A percentile compares a stretch with the other conserved stretches of the same genome.
Evolutionary conservation across 1,140 invertebrate genomes (phyloP).

Genomic region (Drosophila grimshawi): DNA sequence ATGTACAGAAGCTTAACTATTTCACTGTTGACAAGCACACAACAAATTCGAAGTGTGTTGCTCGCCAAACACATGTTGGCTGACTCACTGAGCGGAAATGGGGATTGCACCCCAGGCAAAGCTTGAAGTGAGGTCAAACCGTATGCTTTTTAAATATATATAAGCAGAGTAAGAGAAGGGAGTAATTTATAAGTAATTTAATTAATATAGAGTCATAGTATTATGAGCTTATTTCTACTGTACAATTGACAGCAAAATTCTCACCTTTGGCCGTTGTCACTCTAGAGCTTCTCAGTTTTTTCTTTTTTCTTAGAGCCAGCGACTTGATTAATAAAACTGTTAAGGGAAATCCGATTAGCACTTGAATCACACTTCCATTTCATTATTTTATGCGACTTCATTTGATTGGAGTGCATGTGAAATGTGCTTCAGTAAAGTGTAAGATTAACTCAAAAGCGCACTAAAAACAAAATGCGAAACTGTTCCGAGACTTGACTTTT

Average conservation of each 20-base stretch:
- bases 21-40: background rate
- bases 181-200: background rate
- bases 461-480: slow-evolving; percentile 26
- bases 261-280: background rate
- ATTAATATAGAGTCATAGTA: slow-evolving; percentile 27
- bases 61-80: slow-evolving; percentile 1
- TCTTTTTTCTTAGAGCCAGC: background rate
- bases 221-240: slow-evolving; percentile 8
- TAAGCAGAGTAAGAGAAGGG: background rate
- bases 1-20: background rate
- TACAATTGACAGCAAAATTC: background rate
- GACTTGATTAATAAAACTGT: slow-evolving; percentile 39
- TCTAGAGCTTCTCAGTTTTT: background rate
- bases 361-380: slow-evolving; percentile 27
- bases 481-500: slow-evolving; percentile 32
- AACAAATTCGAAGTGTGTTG: background rate
- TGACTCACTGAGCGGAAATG: background rate
- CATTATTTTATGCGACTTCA: slow-evolving; percentile 77
- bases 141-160: background rate
- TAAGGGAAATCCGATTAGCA: slow-evolving; percentile 35
- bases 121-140: slow-evolving; percentile 4
- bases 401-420: slow-evolving; percentile 70
- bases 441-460: slow-evolving; percentile 38
- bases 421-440: slow-evolving; percentile 9
- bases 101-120: slow-evolving; percentile 1